Evolutionary conservation across 2,888 invertebrate species (phyloP).

Genomic region (Serripes groenlandicus): DNA sequence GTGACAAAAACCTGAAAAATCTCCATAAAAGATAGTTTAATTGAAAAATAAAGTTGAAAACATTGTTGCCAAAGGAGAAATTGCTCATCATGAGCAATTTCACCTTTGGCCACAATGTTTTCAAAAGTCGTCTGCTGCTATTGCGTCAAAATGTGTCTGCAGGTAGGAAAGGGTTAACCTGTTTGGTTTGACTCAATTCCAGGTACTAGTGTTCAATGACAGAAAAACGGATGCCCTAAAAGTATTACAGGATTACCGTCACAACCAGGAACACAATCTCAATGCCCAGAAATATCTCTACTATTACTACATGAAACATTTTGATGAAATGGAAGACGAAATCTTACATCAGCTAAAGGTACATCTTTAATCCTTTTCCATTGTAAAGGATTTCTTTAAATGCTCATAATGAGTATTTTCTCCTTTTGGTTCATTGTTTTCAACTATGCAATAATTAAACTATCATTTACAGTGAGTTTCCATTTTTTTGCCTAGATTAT

Average conservation of each 20-base stretch:
- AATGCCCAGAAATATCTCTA: conserved; percentile 77
- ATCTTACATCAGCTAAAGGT: conserved; percentile 63
- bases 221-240: conserved; percentile 62
- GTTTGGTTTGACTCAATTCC: conserved; percentile 11
- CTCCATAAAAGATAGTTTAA: too few relatives aligned
- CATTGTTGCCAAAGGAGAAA: neutral
- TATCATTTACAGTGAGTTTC: too few relatives aligned
- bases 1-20: too few relatives aligned
- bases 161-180: too few relatives aligned
- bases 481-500: too few relatives aligned
- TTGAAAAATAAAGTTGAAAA: neutral
- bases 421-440: too few relatives aligned
- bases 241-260: conserved; percentile 68
- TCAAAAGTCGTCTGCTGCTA: neutral
- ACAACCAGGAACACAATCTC: conserved; percentile 70
- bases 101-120: conserved; percentile 1
- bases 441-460: too few relatives aligned
- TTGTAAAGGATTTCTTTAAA: too few relatives aligned
- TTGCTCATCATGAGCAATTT: neutral
- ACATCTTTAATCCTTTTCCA: too few relatives aligned
- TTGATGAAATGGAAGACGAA: conserved; percentile 28
- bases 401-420: too few relatives aligned
- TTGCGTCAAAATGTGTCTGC: too few relatives aligned
- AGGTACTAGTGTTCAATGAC: conserved; percentile 73
- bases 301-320: conserved; percentile 59